A percentile compares a stretch with the other conserved stretches of the same genome.
Conservation (phyloP, 2,888 invertebrate genomes). For the Scotopteryx bipunctaria region DNA sequence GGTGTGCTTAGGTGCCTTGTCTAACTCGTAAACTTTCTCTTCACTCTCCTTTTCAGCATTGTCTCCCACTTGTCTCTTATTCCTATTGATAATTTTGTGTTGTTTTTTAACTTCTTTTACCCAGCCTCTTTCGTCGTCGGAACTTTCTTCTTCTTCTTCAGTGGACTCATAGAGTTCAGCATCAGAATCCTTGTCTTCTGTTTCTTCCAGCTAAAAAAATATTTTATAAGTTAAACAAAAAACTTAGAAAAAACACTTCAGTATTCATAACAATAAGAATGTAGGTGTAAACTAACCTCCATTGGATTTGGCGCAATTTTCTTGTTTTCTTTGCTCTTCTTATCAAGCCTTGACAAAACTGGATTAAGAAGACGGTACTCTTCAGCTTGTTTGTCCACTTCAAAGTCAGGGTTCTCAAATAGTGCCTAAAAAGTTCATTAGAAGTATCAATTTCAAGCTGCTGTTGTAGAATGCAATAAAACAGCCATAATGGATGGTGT, state of each 20-base stretch:
- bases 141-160: constrained; percentile 80
- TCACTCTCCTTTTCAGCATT: constrained; percentile 43
- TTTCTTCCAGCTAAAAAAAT: constrained; percentile 55
- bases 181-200: constrained; percentile 76
- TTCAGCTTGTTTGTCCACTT: constrained; percentile 93
- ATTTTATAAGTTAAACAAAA: not conserved
- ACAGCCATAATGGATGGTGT: too few relatives aligned
- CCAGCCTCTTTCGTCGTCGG: constrained; percentile 93
- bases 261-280: not conserved
- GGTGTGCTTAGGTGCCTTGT: constrained; percentile 78
- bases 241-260: not conserved
- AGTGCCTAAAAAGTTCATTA: constrained; percentile 77
- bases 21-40: constrained; percentile 55
- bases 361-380: constrained; percentile 95
- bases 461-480: not conserved
- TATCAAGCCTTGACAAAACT: constrained; percentile 92
- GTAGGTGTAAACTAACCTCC: constrained; percentile 57
- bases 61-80: constrained; percentile 58
- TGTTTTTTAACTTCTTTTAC: constrained; percentile 91
- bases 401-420: constrained; percentile 96
- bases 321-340: constrained; percentile 84
- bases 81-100: constrained; percentile 84
- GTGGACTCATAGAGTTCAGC: constrained; percentile 76
- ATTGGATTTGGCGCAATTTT: constrained; percentile 71
- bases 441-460: not conserved